phyloP scores from a whole-genome alignment of 1,140 invertebrate genomes.

The Anthonomus grandis region DNA sequence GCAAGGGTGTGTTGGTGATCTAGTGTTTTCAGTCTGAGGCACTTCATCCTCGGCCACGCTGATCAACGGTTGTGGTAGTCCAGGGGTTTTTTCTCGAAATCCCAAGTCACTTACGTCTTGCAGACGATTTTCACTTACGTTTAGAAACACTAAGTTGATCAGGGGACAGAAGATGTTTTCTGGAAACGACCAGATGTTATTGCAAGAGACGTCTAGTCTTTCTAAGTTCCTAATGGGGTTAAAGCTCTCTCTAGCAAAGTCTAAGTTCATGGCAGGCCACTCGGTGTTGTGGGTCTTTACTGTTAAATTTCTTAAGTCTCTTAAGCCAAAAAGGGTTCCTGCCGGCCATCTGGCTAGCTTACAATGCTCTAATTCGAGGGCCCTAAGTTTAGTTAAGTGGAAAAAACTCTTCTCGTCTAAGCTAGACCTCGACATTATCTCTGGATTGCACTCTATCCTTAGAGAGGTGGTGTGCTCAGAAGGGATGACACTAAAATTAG shows the following conservation, averaged over 20 bases:
- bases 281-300: slow-evolving; percentile 75
- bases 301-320: slow-evolving; percentile 75
- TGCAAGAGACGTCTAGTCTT: slow-evolving; percentile 79
- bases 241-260: slow-evolving; percentile 73
- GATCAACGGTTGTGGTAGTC: slow-evolving; percentile 59
- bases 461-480: slow-evolving; percentile 78
- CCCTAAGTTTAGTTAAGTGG: slow-evolving; percentile 71
- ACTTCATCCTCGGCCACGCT: slow-evolving; percentile 54
- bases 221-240: slow-evolving; percentile 68
- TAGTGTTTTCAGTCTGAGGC: slow-evolving; percentile 47
- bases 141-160: slow-evolving; percentile 70
- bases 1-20: slow-evolving; percentile 57
- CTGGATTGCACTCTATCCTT: slow-evolving; percentile 72
- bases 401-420: slow-evolving; percentile 74
- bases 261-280: slow-evolving; percentile 73
- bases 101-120: slow-evolving; percentile 80
- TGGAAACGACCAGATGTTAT: slow-evolving; percentile 85
- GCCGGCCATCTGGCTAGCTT: slow-evolving; percentile 75
- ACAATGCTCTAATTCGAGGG: slow-evolving; percentile 79
- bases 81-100: slow-evolving; percentile 59
- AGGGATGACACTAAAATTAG: slow-evolving; percentile 83
- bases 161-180: slow-evolving; percentile 80
- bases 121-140: slow-evolving; percentile 79
- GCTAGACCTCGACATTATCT: slow-evolving; percentile 67
- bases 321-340: slow-evolving; percentile 68